Percentiles rank a stretch among this genome's conserved stretches.
phyloP scores from a whole-genome alignment of 2,113 vertebrate species.

The Tauraco erythrolophus region DNA sequence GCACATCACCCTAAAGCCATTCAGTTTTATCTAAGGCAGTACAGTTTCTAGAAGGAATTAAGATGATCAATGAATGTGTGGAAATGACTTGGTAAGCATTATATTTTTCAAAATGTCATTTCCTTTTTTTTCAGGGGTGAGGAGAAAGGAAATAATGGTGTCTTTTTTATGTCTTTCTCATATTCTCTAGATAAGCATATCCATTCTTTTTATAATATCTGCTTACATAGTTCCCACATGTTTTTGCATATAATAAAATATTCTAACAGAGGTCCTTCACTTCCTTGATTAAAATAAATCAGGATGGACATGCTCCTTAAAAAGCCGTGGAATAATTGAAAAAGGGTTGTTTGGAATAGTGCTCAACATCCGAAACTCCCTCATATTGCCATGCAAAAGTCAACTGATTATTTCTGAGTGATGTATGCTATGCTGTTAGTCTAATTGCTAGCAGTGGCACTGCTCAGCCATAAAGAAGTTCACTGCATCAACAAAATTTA shows the following conservation, averaged over 20 bases:
- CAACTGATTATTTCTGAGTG: conserved; percentile 53
- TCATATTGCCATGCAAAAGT: not conserved
- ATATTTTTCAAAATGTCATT: not conserved
- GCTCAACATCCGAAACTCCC: not conserved
- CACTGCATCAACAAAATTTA: conserved; percentile 65
- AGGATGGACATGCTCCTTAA: not conserved
- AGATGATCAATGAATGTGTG: not conserved
- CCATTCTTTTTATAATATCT: not conserved
- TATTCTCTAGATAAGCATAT: not conserved
- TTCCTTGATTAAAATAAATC: conserved; percentile 27
- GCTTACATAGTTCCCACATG: not conserved
- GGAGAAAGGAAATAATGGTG: not conserved
- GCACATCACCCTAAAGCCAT: not conserved
- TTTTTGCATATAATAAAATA: not conserved
- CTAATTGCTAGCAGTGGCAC: conserved; percentile 34
- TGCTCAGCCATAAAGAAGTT: conserved; percentile 39
- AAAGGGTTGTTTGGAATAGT: not conserved
- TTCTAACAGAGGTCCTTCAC: not conserved
- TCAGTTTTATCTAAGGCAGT: not conserved
- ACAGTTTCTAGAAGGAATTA: not conserved
- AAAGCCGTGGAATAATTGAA: conserved; percentile 8
- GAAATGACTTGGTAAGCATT: conserved; percentile 4
- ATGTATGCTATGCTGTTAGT: conserved; percentile 1
- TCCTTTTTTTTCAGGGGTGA: not conserved
- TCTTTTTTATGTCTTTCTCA: not conserved